These are phyloP conservation scores for Schrankia costaestrigalis DNA, from an alignment of 2,888 invertebrate species.

Conservation along the genomic window DNA sequence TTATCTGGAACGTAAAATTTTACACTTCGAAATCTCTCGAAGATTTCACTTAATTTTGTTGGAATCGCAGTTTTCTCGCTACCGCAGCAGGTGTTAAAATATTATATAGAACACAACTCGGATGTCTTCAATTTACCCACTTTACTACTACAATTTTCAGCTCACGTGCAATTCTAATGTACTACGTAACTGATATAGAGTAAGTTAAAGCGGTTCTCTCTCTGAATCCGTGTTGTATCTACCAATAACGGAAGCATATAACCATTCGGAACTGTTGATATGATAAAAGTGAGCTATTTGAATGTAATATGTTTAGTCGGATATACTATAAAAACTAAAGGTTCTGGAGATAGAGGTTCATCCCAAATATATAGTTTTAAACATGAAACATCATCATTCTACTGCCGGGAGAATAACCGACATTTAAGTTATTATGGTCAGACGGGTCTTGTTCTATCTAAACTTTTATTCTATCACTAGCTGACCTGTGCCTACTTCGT, in stretches of 20 bases:
- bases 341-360: too few species aligned
- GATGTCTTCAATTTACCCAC: too few species aligned
- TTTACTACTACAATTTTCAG: slow-evolving; percentile 45
- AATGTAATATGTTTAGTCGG: too few species aligned
- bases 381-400: too few species aligned
- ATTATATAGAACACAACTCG: too few species aligned
- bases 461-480: too few species aligned
- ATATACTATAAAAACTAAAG: too few species aligned
- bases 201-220: slow-evolving; percentile 40
- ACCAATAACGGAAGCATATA: slow-evolving; percentile 21
- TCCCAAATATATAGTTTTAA: too few species aligned
- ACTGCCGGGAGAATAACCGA: too few species aligned
- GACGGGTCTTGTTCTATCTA: too few species aligned
- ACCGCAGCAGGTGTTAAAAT: slow-evolving; percentile 54
- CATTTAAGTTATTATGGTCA: too few species aligned
- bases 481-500: too few species aligned
- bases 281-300: slow-evolving; percentile 5
- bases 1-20: slow-evolving; percentile 48
- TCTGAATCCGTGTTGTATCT: slow-evolving; percentile 29
- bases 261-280: slow-evolving; percentile 6
- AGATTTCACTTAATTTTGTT: slow-evolving; percentile 55
- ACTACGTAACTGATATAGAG: slow-evolving; percentile 48
- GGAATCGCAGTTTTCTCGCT: slow-evolving; percentile 38
- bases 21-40: slow-evolving; percentile 40
- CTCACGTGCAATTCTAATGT: slow-evolving; percentile 56